Evolutionary conservation across 2,888 invertebrate genomes (phyloP), one percentile per base, ranked within the genome.

Genomic region (Orthosia cruda): DNA sequence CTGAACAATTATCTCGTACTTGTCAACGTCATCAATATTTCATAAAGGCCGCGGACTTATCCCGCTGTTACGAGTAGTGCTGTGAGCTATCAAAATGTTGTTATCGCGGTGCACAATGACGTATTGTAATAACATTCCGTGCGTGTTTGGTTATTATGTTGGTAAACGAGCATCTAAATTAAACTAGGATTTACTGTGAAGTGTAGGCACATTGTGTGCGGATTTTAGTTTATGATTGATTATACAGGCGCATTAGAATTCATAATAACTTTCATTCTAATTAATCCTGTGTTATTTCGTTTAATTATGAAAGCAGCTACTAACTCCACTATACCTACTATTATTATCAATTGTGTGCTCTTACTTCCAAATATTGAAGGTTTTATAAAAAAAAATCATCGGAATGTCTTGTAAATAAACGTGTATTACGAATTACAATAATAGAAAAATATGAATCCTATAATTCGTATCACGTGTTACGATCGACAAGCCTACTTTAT

Each of bases 1-100:
- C 88, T 81, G 87, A 80, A 89, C 88, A 91, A 92, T 93, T 91
- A 94, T 92, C 91, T 90, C 81, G 86, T 88, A 88, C 85, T 89
- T 88, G 88, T 88, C 87, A 87, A 88, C 88, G 86, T 71, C 90
- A 90, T 90, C 90, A 92, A 90, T 91, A 90, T 91, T 89, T 89
- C 85, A 89, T 82, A 84, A 77, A 86, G 77, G 70, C 72, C 54
- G 81, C 80, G 83, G 74, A 86, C 85, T 85, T 61, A 74, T 76
- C 45, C 70, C 64, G 67, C 70, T 81, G 78, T 64, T 84, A n/a
- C n/a, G n/a, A n/a, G n/a, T n/a, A 73, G 76, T 84, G 80, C 63
- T 64, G 82, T 71, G 69, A 77, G 72, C 61, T 73, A 78, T 78
- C 59, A 67, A 65, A 85, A 72, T 59, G 50, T 67, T 71, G 71